Base-by-base conservation (phyloP, 2,888 invertebrate species). In the Alentia gelatinosa region DNA sequence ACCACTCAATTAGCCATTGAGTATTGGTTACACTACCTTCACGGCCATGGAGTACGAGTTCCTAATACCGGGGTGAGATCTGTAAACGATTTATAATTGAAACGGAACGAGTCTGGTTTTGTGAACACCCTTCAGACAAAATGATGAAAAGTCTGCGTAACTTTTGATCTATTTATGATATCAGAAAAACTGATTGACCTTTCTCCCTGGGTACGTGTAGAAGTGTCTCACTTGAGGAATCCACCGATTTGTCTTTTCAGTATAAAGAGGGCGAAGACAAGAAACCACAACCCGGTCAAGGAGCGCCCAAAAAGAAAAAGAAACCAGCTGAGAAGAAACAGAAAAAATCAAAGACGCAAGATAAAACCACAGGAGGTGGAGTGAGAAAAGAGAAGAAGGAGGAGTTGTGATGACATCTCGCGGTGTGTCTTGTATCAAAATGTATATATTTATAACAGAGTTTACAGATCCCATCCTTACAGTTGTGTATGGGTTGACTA, bases 351-450 rank as follows among this genome's bases (percentile, higher is more conserved):
- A 83, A 83, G 39, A 3, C 15, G 23, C 23, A 42, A 30, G 40
- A 40, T 15, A 83, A 83, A 15, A 35, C n/a, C 40, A 83, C 74
- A 37, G 37, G 3, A 3, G 23, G 19, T 19, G 47, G 47, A 26
- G 47, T 19, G 33, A 50, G 47, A 30, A 86, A 40, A 79, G 79
- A 35, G 5, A 42, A 86, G 26, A 86, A 86, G 47, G 86, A n/a
- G 12, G 86, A 86, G 30, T 86, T 86, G 42, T 86, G 86, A 86
- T 86, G 35, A 47, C 19, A 30, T 79, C n/a, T 37, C 1, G n/a
- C n/a, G n/a, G n/a, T n/a, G n/a, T 63, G 9, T 63, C 63, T 63
- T 63, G 15, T 63, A 15, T 47, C n/a, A n/a, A n/a, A 47, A 47
- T 63, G 3, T 68, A 3, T 68, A 26, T 68, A 12, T 68, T 30